These are phyloP conservation scores for Thalassaphorura encarpata DNA, from an alignment of 1,140 invertebrate species.

Conservation along the genomic window DNA sequence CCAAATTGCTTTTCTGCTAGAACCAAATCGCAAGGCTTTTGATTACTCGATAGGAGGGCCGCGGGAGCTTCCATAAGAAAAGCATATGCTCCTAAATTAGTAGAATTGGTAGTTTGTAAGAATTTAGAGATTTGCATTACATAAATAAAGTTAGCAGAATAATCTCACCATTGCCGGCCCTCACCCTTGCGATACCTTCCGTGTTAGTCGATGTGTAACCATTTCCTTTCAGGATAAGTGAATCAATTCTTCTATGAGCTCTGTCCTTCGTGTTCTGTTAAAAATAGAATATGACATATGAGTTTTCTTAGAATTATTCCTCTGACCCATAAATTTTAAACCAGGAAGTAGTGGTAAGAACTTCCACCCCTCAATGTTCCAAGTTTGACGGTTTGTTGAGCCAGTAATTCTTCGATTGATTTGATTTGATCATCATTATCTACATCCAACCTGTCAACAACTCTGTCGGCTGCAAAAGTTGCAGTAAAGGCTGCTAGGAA, in stretches of 20 bases:
- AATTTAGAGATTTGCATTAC: not conserved
- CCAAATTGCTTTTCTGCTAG: too few relatives aligned
- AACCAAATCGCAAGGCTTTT: too few relatives aligned
- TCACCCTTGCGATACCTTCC: constrained; percentile 68
- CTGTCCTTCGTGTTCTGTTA: not conserved
- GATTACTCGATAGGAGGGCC: too few relatives aligned
- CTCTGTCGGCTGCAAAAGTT: constrained; percentile 87
- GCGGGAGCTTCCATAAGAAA: too few relatives aligned
- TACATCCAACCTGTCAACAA: constrained; percentile 4
- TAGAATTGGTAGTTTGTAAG: not conserved
- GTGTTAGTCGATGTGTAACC: constrained; percentile 32
- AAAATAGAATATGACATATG: too few relatives aligned
- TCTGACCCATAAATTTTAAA: too few relatives aligned
- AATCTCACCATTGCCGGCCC: constrained; percentile 34
- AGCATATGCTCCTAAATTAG: constrained; percentile 66
- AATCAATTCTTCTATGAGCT: not conserved
- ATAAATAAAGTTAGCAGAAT: not conserved
- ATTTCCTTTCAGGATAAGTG: not conserved
- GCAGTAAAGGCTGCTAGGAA: constrained; percentile 96
- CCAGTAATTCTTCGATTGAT: constrained; percentile 1
- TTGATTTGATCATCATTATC: not conserved
- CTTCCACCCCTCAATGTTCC: not conserved
- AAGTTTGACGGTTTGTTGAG: not conserved
- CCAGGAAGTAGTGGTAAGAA: not conserved
- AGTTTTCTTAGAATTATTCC: not conserved